Conservation (phyloP, 2,888 invertebrate species). For the Candidula unifasciata region DNA sequence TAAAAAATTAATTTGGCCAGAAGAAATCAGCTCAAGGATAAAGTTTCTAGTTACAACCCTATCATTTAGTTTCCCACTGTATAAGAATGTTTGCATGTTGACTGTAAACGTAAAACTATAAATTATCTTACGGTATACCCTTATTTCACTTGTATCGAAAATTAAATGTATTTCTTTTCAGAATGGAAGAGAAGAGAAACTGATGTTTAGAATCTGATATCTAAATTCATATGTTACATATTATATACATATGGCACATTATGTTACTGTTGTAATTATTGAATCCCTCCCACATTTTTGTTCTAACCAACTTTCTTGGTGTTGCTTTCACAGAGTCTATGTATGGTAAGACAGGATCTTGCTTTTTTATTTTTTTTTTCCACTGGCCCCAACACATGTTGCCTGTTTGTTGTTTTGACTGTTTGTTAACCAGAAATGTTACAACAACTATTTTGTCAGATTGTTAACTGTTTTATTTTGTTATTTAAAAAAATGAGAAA, state of each 20-base stretch:
- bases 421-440: neutral
- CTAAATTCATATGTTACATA: neutral
- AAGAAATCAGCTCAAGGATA: too few relatives aligned
- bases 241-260: neutral
- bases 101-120: too few relatives aligned
- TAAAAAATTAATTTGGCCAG: too few relatives aligned
- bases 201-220: neutral
- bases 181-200: neutral
- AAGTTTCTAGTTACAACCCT: too few relatives aligned
- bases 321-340: constrained; percentile 51
- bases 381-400: constrained; percentile 10
- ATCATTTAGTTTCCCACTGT: too few relatives aligned
- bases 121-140: too few relatives aligned
- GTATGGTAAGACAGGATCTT: constrained; percentile 52
- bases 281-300: neutral
- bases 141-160: neutral
- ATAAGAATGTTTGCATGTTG: too few relatives aligned
- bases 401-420: neutral
- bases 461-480: neutral
- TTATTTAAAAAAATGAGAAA: neutral
- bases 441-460: neutral
- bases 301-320: constrained; percentile 25
- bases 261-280: neutral
- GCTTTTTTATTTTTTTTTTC: neutral
- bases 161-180: neutral